Percentiles rank a stretch among this genome's conserved stretches.
These are phyloP conservation scores for Mythimna vitellina DNA, from an alignment of 2,888 invertebrate genomes.

Conservation along the genomic window DNA sequence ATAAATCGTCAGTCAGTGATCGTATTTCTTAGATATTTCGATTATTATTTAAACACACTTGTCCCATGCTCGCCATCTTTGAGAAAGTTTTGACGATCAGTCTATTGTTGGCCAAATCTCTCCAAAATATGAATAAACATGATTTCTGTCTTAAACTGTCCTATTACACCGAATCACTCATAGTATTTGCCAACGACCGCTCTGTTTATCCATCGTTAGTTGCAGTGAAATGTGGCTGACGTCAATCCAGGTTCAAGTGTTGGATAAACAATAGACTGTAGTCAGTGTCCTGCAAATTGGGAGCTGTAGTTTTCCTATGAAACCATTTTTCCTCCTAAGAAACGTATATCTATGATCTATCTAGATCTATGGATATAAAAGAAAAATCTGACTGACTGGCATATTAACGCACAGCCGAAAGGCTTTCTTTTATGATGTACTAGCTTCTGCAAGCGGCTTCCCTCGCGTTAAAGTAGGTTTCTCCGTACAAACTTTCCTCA, in stretches of 20 bases:
- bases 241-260: constrained; percentile 30
- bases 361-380: no score
- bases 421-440: no score
- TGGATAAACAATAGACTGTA: constrained; percentile 30
- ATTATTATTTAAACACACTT: neutral
- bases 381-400: no score
- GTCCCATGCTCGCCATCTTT: neutral
- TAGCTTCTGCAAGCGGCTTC: no score
- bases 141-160: neutral
- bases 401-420: no score
- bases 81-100: neutral
- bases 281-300: constrained; percentile 25
- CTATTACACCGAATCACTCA: neutral
- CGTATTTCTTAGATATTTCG: neutral
- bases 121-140: constrained; percentile 2
- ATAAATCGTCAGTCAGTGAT: no score
- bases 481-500: no score
- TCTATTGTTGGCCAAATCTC: neutral
- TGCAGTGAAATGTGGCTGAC: constrained; percentile 34
- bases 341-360: no score
- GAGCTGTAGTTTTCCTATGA: constrained; percentile 36
- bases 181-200: constrained; percentile 39
- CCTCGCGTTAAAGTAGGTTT: no score
- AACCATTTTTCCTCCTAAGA: neutral
- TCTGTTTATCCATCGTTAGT: constrained; percentile 54